Conservation (phyloP, 2,797 vertebrate genomes). For the Tarsius wallacei region DNA sequence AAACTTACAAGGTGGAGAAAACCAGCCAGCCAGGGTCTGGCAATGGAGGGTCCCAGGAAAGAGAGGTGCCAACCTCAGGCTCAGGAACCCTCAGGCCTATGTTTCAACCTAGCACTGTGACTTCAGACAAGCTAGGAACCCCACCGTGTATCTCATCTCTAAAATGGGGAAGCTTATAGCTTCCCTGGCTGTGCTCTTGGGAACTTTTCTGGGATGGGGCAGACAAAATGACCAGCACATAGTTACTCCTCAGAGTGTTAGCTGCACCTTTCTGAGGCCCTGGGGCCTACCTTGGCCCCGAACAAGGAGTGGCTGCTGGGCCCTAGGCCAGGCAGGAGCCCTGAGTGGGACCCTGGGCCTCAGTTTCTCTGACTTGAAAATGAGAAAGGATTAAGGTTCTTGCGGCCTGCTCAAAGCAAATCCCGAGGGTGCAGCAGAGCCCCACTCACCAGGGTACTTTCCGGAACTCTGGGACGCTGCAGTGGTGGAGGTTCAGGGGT, state of each 20-base stretch:
- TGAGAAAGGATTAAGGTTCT: background rate
- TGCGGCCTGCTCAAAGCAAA: background rate
- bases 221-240: background rate
- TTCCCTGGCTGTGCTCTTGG: background rate
- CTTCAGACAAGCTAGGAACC: background rate
- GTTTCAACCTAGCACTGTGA: background rate
- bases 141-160: background rate
- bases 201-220: background rate
- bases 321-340: no score
- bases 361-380: slow-evolving; percentile 12
- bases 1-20: background rate
- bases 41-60: background rate
- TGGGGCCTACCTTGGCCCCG: no score
- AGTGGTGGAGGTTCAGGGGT: background rate
- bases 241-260: background rate
- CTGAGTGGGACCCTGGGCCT: background rate
- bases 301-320: no score
- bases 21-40: background rate
- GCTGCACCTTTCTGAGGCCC: background rate
- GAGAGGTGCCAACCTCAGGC: background rate
- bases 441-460: slow-evolving; percentile 76
- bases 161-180: background rate
- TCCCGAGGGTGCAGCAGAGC: background rate
- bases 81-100: background rate
- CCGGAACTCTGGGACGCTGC: background rate